phyloP scores from a whole-genome alignment of 2,888 invertebrate species.

The Therioaphis trifolii region DNA sequence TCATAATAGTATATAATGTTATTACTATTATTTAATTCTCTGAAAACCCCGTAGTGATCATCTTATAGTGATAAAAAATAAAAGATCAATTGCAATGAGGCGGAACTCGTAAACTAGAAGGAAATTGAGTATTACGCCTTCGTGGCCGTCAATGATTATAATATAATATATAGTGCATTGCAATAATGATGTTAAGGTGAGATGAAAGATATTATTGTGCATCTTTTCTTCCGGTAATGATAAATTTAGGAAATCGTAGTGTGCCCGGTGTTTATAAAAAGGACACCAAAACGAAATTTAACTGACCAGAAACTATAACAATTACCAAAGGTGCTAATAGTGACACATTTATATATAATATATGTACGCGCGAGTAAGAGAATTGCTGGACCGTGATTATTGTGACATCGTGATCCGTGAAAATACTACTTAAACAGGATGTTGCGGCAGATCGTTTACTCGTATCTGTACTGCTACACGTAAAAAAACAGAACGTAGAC shows the following conservation, averaged over 20 bases:
- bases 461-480: not conserved
- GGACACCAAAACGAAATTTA: conserved; percentile 39
- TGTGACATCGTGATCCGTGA: conserved; percentile 53
- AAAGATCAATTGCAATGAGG: conserved; percentile 57
- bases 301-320: conserved; percentile 46
- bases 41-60: conserved; percentile 32
- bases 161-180: conserved; percentile 10
- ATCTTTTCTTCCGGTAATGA: not conserved
- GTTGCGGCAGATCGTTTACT: conserved; percentile 25
- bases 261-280: conserved; percentile 3
- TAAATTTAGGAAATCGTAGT: conserved; percentile 21
- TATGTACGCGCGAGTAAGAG: not conserved
- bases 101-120: conserved; percentile 46
- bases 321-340: conserved; percentile 23
- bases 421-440: conserved; percentile 37
- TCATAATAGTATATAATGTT: not conserved
- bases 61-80: not conserved
- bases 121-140: conserved; percentile 50
- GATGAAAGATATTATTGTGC: not conserved
- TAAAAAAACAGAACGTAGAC: not conserved
- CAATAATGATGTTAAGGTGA: conserved; percentile 7
- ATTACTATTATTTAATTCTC: conserved; percentile 49
- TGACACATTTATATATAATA: not conserved
- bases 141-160: conserved; percentile 7
- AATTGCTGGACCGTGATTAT: conserved; percentile 41